Evolutionary conservation across 2,888 invertebrate species (phyloP).

Genomic region (Torymus texanus): DNA sequence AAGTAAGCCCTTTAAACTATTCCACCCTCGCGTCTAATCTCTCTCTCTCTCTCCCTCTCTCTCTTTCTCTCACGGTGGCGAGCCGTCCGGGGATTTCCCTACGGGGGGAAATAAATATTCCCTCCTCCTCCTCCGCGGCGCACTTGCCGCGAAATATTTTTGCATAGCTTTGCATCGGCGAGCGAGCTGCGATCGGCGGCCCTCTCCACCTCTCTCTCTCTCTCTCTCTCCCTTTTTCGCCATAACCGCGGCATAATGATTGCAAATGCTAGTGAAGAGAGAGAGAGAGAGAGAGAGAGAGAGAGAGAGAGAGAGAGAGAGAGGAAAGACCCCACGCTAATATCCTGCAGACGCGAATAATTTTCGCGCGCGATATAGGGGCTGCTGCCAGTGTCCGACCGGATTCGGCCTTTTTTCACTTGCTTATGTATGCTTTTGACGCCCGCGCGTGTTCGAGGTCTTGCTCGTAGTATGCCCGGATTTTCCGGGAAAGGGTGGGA

Average conservation of each 20-base stretch:
- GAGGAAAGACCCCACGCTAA: constrained; percentile 39
- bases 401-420: constrained; percentile 46
- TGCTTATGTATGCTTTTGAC: constrained; percentile 26
- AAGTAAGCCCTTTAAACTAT: constrained; percentile 34
- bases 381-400: constrained; percentile 8
- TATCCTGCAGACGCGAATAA: constrained; percentile 20
- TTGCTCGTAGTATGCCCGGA: no score
- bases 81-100: constrained; percentile 9
- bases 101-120: constrained; percentile 42
- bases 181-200: constrained; percentile 21
- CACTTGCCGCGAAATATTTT: constrained; percentile 50
- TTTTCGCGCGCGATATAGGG: neutral
- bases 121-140: neutral
- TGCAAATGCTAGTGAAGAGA: constrained; percentile 38
- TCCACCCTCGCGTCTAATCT: constrained; percentile 25
- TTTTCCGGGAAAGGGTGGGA: no score
- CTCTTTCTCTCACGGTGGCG: constrained; percentile 25
- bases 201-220: constrained; percentile 5
- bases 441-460: neutral
- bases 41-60: constrained; percentile 36
- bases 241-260: constrained; percentile 44
- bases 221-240: neutral
- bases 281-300: neutral
- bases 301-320: neutral
- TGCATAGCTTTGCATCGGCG: constrained; percentile 54